phyloP scores from a whole-genome alignment of 2,797 vertebrate genomes.

The Lateolabrax maculatus region DNA sequence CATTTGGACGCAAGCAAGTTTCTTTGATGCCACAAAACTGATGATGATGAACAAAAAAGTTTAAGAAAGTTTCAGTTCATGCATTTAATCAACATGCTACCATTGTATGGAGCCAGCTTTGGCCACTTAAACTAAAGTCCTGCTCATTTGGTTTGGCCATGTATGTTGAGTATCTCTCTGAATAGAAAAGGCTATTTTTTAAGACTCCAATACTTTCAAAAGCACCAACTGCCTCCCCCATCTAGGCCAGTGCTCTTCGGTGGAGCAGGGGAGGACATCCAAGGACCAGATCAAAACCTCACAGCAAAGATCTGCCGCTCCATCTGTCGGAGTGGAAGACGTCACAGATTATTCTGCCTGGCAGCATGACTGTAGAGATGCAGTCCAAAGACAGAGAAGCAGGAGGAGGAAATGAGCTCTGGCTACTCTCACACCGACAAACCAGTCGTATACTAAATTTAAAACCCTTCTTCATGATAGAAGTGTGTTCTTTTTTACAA shows the following conservation, averaged over 20 bases:
- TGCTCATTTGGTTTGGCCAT: conserved; percentile 8
- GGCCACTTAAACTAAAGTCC: conserved; percentile 9
- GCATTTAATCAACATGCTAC: background rate
- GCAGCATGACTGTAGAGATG: conserved; percentile 42
- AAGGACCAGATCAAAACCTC: conserved; percentile 57
- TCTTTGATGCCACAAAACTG: conserved; percentile 14
- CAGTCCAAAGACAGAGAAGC: conserved; percentile 12
- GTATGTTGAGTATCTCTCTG: conserved; percentile 1
- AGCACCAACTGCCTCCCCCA: conserved; percentile 48
- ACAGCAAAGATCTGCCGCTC: conserved; percentile 53
- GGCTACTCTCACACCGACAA: conserved; percentile 3
- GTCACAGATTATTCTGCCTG: conserved; percentile 35
- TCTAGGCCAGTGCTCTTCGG: conserved; percentile 20
- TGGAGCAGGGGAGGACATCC: conserved; percentile 37
- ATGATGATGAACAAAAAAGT: too few species aligned
- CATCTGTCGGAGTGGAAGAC: conserved; percentile 55
- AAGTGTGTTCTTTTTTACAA: background rate
- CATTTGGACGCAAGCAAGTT: background rate
- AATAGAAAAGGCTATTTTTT: conserved; percentile 2
- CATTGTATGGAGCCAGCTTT: background rate
- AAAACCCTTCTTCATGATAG: background rate
- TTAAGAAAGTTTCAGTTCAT: background rate
- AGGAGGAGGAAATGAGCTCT: conserved; percentile 14
- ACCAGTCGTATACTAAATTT: background rate
- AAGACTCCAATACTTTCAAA: conserved; percentile 29